Conservation (phyloP, 2,888 invertebrate genomes). For the Torymus aiolomorphi region DNA sequence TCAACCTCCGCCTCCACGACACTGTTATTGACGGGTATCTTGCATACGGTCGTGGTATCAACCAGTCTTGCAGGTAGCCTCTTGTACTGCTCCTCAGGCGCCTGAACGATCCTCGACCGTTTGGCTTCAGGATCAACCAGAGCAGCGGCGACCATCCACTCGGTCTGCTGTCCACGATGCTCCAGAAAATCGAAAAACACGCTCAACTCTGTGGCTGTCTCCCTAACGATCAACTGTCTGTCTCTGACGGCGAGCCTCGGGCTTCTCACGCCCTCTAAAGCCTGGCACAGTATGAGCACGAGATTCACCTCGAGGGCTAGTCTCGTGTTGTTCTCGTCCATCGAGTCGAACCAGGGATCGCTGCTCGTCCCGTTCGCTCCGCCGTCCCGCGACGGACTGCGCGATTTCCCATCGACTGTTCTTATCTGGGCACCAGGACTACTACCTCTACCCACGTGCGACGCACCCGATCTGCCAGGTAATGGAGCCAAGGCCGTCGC, state of each 20-base stretch:
- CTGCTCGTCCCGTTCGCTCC: constrained; percentile 55
- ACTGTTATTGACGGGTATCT: constrained; percentile 59
- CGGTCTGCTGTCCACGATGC: constrained; percentile 60
- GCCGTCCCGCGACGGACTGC: constrained; percentile 53
- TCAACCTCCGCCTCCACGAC: background rate
- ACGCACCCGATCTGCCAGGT: constrained; percentile 58
- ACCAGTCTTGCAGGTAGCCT: constrained; percentile 67
- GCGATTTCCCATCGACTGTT: constrained; percentile 24
- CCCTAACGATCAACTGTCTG: constrained; percentile 72
- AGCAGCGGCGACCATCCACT: constrained; percentile 63
- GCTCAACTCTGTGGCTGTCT: constrained; percentile 73
- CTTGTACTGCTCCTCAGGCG: constrained; percentile 58
- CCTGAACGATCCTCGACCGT: constrained; percentile 63
- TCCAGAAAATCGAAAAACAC: constrained; percentile 74
- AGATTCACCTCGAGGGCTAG: constrained; percentile 73
- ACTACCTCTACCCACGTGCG: constrained; percentile 65
- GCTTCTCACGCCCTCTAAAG: constrained; percentile 71
- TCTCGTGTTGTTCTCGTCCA: constrained; percentile 73
- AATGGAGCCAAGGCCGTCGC: constrained; percentile 70
- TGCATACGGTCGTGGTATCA: constrained; percentile 63
- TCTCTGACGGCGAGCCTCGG: constrained; percentile 71
- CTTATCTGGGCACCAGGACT: constrained; percentile 52
- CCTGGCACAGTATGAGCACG: constrained; percentile 71
- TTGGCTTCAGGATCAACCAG: constrained; percentile 66
- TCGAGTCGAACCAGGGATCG: constrained; percentile 74